These are phyloP conservation scores for Drosophila tani DNA, from an alignment of 1,140 invertebrate genomes.

Conservation along the genomic window DNA sequence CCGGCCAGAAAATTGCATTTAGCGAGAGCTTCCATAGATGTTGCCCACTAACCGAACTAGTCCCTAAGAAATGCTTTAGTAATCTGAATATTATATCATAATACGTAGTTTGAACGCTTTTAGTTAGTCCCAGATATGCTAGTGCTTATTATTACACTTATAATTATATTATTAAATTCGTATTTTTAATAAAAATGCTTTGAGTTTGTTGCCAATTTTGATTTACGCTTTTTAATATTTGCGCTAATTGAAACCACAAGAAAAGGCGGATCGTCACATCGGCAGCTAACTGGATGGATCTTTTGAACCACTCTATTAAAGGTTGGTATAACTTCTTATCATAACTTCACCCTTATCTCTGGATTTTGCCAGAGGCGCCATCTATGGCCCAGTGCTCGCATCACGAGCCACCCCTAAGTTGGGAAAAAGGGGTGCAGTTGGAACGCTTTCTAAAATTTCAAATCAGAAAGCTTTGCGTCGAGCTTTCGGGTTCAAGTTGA, in stretches of 20 bases:
- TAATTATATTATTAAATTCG: conserved; percentile 21
- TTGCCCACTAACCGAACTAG: conserved; percentile 62
- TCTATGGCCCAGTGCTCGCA: conserved; percentile 40
- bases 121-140: conserved; percentile 46
- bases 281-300: not conserved
- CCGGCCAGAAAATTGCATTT: conserved; percentile 27
- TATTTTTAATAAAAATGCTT: conserved; percentile 68
- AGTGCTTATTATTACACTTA: conserved; percentile 17
- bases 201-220: conserved; percentile 39
- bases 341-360: not conserved
- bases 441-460: conserved; percentile 77
- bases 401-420: conserved; percentile 31
- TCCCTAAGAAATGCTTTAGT: conserved; percentile 65
- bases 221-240: conserved; percentile 53
- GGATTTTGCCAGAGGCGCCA: conserved; percentile 37
- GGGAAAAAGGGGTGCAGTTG: conserved; percentile 11
- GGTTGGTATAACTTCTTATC: conserved; percentile 23
- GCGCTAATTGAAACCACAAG: conserved; percentile 10
- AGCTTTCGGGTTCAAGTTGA: conserved; percentile 49
- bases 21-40: conserved; percentile 59
- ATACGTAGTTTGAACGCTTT: conserved; percentile 59
- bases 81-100: conserved; percentile 10
- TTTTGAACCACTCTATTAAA: not conserved
- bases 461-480: conserved; percentile 60
- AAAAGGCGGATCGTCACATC: not conserved